Base-by-base conservation (phyloP, 2,888 invertebrate genomes). In the Oscheius myriophilus region DNA sequence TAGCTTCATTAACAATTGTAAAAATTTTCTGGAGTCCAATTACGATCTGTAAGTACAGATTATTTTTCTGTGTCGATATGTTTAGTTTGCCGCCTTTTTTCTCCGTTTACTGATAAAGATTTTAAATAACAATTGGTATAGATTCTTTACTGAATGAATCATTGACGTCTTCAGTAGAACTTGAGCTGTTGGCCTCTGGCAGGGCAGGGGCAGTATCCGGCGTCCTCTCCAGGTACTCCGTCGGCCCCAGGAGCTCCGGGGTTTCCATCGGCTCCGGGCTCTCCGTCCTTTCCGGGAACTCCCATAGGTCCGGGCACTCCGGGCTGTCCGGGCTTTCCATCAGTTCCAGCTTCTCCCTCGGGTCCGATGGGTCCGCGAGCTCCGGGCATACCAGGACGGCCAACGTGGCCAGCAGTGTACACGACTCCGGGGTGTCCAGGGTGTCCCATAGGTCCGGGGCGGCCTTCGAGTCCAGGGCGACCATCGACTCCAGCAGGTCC, bases 281-380 rank as follows among this genome's bases (percentile, higher is more conserved):
- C 63, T 63, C 63, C 63, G 18, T 63, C 63, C 43, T 63, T 51
- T 41, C 63, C 63, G 51, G 63, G 63, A 23, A 25, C 42, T 52
- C 63, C 63, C 14, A 52, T 51, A 18, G 52, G 23, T 63, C 63
- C 63, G 43, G 63, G 41, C 26, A 52, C 42, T 63, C 63, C 63
- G 21, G 63, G 63, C 26, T 42, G 41, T 9, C 63, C 63, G n/a
- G 51, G 52, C 11, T 41, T 11, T 6, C 63, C 63, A 41, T 63
- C 53, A 16, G 52, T 63, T 33, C 63, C 63, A 23, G 51, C 25
- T 9, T 63, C 53, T 63, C 63, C 63, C 16, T 16, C 42, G 1
- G 52, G 52, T 6, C 63, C 63, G 39, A 42, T 51, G 41, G 63
- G 63, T 42, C 63, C 63, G 23, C 63, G 52, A 53, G 63, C 39